Evolutionary conservation across 1,140 invertebrate genomes (phyloP).

Genomic region (Macrostomum lignano): DNA sequence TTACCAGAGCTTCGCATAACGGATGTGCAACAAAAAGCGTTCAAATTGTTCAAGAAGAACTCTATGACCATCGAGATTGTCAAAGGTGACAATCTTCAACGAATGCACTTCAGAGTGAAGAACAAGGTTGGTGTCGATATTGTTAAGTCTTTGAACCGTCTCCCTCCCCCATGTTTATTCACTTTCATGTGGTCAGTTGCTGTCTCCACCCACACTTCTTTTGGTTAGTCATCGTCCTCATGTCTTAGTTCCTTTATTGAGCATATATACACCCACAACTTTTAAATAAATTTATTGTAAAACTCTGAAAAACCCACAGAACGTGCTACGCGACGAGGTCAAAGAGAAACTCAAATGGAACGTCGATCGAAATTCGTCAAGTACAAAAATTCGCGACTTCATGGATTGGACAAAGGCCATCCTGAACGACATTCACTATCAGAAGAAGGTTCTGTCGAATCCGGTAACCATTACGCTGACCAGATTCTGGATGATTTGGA

Average conservation of each 20-base stretch:
- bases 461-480: no score
- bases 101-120: slow-evolving; percentile 18
- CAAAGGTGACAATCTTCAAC: slow-evolving; percentile 18
- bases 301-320: no score
- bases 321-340: slow-evolving; percentile 19
- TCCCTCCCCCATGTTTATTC: no score
- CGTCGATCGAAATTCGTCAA: slow-evolving; percentile 19
- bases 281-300: no score
- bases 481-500: no score
- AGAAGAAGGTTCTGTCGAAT: slow-evolving; percentile 13
- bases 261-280: no score
- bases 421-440: slow-evolving; percentile 20
- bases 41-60: slow-evolving; percentile 12
- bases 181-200: no score
- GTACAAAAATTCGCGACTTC: slow-evolving; percentile 20
- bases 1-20: background rate
- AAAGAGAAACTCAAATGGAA: slow-evolving; percentile 23
- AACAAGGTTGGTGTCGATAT: slow-evolving; percentile 22
- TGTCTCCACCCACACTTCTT: no score
- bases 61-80: slow-evolving; percentile 20
- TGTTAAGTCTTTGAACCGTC: no score
- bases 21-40: slow-evolving; percentile 11
- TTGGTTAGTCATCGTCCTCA: no score
- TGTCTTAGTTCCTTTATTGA: no score
- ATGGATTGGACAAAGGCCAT: slow-evolving; percentile 23